Base-by-base conservation (phyloP, 2,113 vertebrate species). In the Xenus cinereus region DNA sequence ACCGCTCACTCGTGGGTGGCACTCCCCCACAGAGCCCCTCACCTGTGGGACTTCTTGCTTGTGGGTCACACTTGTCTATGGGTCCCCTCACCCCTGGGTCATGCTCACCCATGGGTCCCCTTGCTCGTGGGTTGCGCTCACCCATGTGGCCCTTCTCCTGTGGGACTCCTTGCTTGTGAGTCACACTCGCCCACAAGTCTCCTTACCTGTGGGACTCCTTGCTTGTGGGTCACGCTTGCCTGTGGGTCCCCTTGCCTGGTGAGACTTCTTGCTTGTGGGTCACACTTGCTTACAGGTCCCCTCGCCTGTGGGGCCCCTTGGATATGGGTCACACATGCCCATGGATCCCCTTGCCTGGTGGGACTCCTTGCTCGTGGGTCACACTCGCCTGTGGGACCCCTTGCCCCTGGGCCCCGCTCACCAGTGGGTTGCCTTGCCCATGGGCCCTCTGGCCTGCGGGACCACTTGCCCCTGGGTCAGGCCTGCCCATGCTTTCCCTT, bases 171-270 rank as follows among this genome's bases (percentile, higher is more conserved):
- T 28, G 14, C 27, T 53, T 53, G 27, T 53, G 51, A 18, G 30
- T 53, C 4, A 0, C 6, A 3, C 16, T 72, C 35, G 6, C 35
- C 72, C 30, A 0, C 1, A 4, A 41, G 9, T 30, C 9, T 54
- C 35, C 27, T 84, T 39, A 6, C n/a, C 68, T 7, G 0, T 4
- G 18, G 12, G 19, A 24, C 21, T 16, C 4, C 32, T 74, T 13
- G 15, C 26, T 39, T 12, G 3, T 4, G 32, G 33, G 60, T 35
- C 14, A 3, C 24, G 14, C 21, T n/a, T 2, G 4, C 48, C 46
- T 22, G 2, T 7, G 54, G 2, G 4, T 33, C 18, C 41, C 59
- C 41, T 35, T 63, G 5, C 7, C 11, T 4, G 3, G 45, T 5
- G 30, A 12, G 37, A 27, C 30, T 21, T 15, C 18, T 9, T 9